Evolutionary conservation across 2,797 vertebrate species (phyloP).

Genomic region (Gymnocypris eckloni): DNA sequence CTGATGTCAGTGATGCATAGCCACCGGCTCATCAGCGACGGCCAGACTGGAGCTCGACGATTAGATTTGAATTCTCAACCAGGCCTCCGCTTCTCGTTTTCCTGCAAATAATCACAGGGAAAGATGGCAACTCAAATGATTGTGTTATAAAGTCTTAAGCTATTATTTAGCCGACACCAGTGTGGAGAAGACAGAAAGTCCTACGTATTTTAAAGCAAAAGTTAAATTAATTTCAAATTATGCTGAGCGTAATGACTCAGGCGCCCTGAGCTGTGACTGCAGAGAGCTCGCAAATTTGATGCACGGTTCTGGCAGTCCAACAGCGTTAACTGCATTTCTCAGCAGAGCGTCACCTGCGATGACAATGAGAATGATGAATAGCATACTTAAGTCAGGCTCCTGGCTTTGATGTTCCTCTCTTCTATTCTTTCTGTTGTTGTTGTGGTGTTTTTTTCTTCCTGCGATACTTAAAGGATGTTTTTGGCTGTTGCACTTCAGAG

Average conservation of each 20-base stretch:
- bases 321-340: constrained; percentile 48
- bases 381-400: constrained; percentile 11
- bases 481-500: constrained; percentile 41
- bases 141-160: constrained; percentile 40
- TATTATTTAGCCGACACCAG: constrained; percentile 37
- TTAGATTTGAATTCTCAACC: constrained; percentile 57
- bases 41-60: constrained; percentile 46
- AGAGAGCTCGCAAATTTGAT: constrained; percentile 29
- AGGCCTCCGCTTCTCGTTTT: constrained; percentile 49
- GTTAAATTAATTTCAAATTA: constrained; percentile 45
- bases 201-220: constrained; percentile 40
- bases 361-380: constrained; percentile 50
- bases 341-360: constrained; percentile 50
- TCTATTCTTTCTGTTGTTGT: constrained; percentile 19
- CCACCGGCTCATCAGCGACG: constrained; percentile 49
- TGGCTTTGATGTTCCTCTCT: constrained; percentile 45
- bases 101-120: constrained; percentile 56
- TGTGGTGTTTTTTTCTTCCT: background rate
- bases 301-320: constrained; percentile 34
- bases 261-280: constrained; percentile 24
- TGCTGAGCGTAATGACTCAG: constrained; percentile 22
- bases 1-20: constrained; percentile 53
- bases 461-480: constrained; percentile 34
- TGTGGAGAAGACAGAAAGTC: constrained; percentile 20
- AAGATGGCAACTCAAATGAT: constrained; percentile 35